These are phyloP conservation scores for Zaprionus ghesquierei DNA, from an alignment of 1,140 invertebrate genomes.

Conservation along the genomic window DNA sequence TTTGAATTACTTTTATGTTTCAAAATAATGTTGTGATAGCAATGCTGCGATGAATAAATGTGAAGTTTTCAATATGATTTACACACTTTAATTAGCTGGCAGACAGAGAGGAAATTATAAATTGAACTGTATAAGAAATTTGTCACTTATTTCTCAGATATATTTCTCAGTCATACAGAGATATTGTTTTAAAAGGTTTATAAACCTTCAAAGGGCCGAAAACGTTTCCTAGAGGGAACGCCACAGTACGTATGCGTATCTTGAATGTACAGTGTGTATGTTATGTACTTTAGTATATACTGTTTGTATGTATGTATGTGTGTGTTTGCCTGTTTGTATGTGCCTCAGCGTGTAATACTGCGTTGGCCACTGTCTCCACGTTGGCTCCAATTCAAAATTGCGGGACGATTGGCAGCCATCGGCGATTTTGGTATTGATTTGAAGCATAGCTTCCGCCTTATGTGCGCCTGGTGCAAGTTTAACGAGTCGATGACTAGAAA, in stretches of 20 bases:
- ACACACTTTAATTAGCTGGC: not conserved
- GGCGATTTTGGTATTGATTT: slow-evolving; percentile 27
- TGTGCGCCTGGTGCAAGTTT: slow-evolving; percentile 64
- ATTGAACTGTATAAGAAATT: no score
- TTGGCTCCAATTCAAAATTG: slow-evolving; percentile 66
- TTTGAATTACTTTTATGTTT: not conserved
- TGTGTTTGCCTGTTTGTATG: not conserved
- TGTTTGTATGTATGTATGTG: slow-evolving; percentile 1
- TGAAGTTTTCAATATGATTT: not conserved
- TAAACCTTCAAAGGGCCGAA: no score
- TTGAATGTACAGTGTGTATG: no score
- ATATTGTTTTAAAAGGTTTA: not conserved
- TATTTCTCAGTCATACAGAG: no score
- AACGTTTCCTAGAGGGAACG: not conserved
- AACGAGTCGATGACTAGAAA: slow-evolving; percentile 71
- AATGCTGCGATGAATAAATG: not conserved
- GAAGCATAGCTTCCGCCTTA: slow-evolving; percentile 33
- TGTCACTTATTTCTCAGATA: no score
- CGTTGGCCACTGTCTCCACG: slow-evolving; percentile 15
- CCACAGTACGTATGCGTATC: no score
- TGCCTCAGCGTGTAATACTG: not conserved
- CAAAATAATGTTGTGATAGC: not conserved
- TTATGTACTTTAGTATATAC: not conserved
- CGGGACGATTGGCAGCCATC: slow-evolving; percentile 59
- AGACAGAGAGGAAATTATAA: not conserved